Evolutionary conservation across 64 coral and sea anemone genomes (phyloP), one percentile per base, ranked within the genome.

Genomic region (Cladopsammia gracilis): DNA sequence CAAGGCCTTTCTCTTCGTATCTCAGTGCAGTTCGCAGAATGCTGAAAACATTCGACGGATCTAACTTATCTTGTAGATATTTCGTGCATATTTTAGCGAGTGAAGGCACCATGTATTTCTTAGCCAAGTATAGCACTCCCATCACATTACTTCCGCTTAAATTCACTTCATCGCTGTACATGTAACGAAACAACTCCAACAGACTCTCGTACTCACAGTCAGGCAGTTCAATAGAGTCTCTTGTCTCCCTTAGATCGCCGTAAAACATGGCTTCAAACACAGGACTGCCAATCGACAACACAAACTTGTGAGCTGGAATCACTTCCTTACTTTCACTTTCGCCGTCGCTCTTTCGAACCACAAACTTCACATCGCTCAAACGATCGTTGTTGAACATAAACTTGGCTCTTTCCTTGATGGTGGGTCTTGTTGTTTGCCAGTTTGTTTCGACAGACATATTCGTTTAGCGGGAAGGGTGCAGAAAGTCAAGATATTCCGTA

Each of bases 181-280:
- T 62, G 25, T 18, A 82, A 47, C 79, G 79, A 46, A 82, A 82
- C 25, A 82, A 56, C 59, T 82, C 79, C 58, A 82, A 64, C 42
- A 82, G 25, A 65, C 58, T 64, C 34, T 64, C 58, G 58, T 61
- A 64, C 18, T 82, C 26, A 58, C 58, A 82, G 58, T 65, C 79
- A 62, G 79, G 79, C 58, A 82, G 60, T 82, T 82, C 79, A 82
- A 82, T 65, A 5, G 58, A 48, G 34, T 82, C 79, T 47, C 3
- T 64, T 47, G 58, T 64, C 14, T 82, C 79, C 16, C 59, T 34
- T 20, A 82, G 19, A 3, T 82, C 79, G 47, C 44, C 58, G 58
- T 82, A 82, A 82, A 82, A 65, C 79, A 82, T 82, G 58, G 79
- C 79, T 64, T 82, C 58, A 64, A 82, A 82, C 79, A 64, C 79